A percentile compares a stretch with the other conserved stretches of the same genome.
Conservation (phyloP, 2,113 vertebrate genomes). For the Macaca mulatta region DNA sequence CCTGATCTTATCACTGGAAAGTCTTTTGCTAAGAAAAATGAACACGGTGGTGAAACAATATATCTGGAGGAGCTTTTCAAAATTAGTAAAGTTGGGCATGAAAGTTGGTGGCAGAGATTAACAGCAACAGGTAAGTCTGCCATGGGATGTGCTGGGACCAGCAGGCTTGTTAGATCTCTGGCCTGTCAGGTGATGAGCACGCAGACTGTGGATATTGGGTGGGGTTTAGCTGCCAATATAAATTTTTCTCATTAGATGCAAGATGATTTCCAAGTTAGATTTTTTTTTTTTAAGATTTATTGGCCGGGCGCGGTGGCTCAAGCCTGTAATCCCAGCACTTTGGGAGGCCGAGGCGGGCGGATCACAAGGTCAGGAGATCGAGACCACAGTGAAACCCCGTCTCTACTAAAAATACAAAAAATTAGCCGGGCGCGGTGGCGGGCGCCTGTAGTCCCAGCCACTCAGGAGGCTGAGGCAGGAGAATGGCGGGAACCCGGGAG, state of each 20-base stretch:
- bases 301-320: too few relatives aligned
- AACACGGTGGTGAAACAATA: not conserved
- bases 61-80: not conserved
- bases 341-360: too few relatives aligned
- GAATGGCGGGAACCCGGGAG: too few relatives aligned
- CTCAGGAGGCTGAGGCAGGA: too few relatives aligned
- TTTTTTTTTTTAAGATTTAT: not conserved
- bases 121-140: not conserved
- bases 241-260: not conserved
- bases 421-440: too few relatives aligned
- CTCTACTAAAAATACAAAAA: too few relatives aligned
- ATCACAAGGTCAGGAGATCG: too few relatives aligned
- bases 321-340: too few relatives aligned
- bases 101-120: not conserved
- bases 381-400: too few relatives aligned
- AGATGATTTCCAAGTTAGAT: not conserved
- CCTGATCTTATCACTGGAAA: not conserved
- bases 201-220: fast-evolving
- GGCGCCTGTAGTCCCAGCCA: too few relatives aligned
- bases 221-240: not conserved
- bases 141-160: fast-evolving
- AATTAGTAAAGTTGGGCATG: not conserved
- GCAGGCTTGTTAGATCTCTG: fast-evolving
- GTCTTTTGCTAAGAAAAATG: not conserved
- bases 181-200: fast-evolving